Evolutionary conservation across 2,888 invertebrate species (phyloP), one percentile per base, ranked within the genome.

Genomic region (Drosophila cognata): DNA sequence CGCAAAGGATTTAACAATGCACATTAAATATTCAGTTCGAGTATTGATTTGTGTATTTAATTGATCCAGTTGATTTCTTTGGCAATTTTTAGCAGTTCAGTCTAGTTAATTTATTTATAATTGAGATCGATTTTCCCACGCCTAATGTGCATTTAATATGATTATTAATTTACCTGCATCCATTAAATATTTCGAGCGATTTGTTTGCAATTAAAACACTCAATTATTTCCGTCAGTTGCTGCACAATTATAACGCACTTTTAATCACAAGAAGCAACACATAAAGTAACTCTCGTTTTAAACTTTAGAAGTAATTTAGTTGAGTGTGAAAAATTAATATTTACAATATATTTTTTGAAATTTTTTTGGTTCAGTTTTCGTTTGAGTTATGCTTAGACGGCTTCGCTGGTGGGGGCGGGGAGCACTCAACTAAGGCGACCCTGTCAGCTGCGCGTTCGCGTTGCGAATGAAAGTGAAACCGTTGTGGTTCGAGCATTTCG

Each of bases 381-480:
- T 50, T 46, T n/a, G 43, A 29, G 48, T 36, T 36, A 8, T 18
- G 36, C 53, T 61, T 33, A 21, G 25, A 6, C 48, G 28, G 21
- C 41, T 33, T 41, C n/a, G 18, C 4, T n/a, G 56, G 35, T 57
- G 52, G 46, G 36, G 70, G 46, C 46, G 46, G 46, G 68, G 75
- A 71, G 75, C 74, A 58, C 68, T 63, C 56, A 63, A 18, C 38
- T 50, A 57, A 66, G 52, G 71, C 85, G 85, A 85, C 85, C 88
- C 81, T 88, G 82, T 74, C 77, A 77, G 85, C 61, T 80, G 85
- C 84, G 88, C 88, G 84, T 90, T 79, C 82, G 81, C 82, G 76
- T 81, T 81, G 86, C 90, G 88, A 92, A 92, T 92, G 91, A 92
- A 92, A 92, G 91, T 92, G 92, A 92, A 92, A 92, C 88, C 88